These are phyloP conservation scores for Halyomorpha halys DNA, from an alignment of 1,140 invertebrate genomes.

Conservation along the genomic window DNA sequence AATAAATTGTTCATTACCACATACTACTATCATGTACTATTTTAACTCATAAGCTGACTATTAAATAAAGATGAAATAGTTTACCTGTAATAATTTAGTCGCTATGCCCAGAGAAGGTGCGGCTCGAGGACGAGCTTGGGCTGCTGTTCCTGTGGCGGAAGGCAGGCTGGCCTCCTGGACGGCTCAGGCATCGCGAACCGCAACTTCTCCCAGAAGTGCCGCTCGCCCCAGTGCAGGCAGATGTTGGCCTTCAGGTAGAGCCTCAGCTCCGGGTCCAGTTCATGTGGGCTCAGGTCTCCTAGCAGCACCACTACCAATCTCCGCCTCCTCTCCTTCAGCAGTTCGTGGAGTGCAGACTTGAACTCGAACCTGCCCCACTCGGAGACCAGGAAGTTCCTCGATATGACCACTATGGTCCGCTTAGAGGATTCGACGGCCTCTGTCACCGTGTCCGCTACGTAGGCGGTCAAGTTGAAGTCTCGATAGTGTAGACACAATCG, in stretches of 20 bases:
- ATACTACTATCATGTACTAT: too few species aligned
- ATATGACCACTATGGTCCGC: slow-evolving; percentile 79
- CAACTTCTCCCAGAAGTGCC: slow-evolving; percentile 89
- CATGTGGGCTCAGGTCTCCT: slow-evolving; percentile 69
- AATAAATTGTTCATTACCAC: too few species aligned
- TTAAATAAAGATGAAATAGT: neutral
- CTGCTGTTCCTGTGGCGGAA: slow-evolving; percentile 10
- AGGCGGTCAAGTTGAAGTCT: slow-evolving; percentile 71
- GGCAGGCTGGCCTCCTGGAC: slow-evolving; percentile 39
- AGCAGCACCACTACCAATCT: slow-evolving; percentile 71
- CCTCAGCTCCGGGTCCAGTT: slow-evolving; percentile 79
- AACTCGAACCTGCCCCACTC: slow-evolving; percentile 92
- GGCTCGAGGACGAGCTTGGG: slow-evolving; percentile 24
- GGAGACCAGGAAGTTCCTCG: slow-evolving; percentile 85
- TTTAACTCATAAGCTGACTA: too few species aligned
- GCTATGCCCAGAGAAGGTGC: slow-evolving; percentile 26
- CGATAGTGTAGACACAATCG: slow-evolving; percentile 75
- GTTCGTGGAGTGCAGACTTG: slow-evolving; percentile 81
- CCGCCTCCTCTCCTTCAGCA: slow-evolving; percentile 60
- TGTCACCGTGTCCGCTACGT: slow-evolving; percentile 77
- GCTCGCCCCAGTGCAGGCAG: slow-evolving; percentile 83
- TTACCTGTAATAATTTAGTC: slow-evolving; percentile 26
- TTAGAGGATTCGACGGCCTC: slow-evolving; percentile 82
- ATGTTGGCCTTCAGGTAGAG: slow-evolving; percentile 83
- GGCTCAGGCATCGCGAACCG: slow-evolving; percentile 80